Base-by-base conservation (phyloP, 2,113 vertebrate genomes). In the human (Homo sapiens) region DNA sequence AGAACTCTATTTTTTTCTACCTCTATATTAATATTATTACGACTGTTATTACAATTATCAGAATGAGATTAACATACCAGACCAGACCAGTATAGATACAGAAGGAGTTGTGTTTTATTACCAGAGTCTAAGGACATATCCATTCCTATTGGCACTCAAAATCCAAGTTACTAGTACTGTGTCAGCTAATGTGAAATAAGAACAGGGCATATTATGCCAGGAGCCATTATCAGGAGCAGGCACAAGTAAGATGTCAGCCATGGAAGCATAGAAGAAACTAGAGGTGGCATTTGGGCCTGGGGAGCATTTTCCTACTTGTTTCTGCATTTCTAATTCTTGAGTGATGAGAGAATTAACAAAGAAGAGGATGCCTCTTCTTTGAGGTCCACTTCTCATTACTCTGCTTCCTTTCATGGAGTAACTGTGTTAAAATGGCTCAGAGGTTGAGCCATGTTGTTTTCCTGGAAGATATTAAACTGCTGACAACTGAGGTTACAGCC, bases 111-210 rank as follows among this genome's bases (percentile, higher is more conserved):
- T 86, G 66, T 98, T 98, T 97, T 97, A 98, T 97, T 94, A 98
- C 96, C 86, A 83, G 72, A 83, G 93, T 18, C n/a, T 7, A 96
- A 90, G 76, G 87, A 61, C 64, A 38, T 90, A 81, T 35, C 90
- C 85, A 70, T 59, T 66, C 0, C 20, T 12, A 48, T 25, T 95
- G 97, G 73, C 97, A 90, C 35, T 20, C 43, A 48, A 52, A 94
- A 94, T 96, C 48, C 25, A 88, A 87, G 7, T 96, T 17, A 72
- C 96, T 48, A 30, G 64, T 96, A 96, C 97, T 81, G 98, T 98
- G 97, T 98, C 96, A 98, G 96, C 98, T 97, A 97, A 97, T 88
- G 89, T 93, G 93, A 95, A 79, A 61, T 96, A 97, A 97, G 97
- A 90, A 12, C 73, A 97, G 94, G 94, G 2, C 35, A 35, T 95